Percentiles rank a stretch among this genome's conserved stretches.
phyloP scores from a whole-genome alignment of 2,113 vertebrate genomes.

The Sisor rabdophorus region DNA sequence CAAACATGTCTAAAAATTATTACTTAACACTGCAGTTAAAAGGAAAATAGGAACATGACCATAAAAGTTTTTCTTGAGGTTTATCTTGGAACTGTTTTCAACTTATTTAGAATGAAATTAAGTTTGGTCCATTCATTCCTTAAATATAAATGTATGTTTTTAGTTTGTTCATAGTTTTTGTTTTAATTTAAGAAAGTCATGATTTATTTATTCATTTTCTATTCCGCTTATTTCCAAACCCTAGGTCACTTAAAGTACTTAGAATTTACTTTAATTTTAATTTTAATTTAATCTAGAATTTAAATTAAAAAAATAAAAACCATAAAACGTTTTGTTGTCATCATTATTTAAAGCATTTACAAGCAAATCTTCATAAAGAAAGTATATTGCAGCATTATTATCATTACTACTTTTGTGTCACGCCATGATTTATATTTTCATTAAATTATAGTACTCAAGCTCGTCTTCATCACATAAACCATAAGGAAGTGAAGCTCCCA shows the following conservation, averaged over 20 bases:
- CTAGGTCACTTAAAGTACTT: too few relatives aligned
- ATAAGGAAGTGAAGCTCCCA: neutral
- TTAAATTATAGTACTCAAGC: neutral
- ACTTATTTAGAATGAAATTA: too few relatives aligned
- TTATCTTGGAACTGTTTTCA: too few relatives aligned
- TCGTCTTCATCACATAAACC: neutral
- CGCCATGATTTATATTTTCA: slow-evolving; percentile 1
- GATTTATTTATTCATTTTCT: neutral
- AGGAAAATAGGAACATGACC: neutral
- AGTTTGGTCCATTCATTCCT: neutral
- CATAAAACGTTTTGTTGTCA: neutral
- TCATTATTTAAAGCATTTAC: neutral
- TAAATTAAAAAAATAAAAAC: neutral
- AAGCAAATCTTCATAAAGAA: neutral
- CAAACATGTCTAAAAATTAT: neutral
- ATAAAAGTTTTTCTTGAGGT: too few relatives aligned
- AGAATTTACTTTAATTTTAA: too few relatives aligned
- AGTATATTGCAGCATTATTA: neutral
- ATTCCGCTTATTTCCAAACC: too few relatives aligned
- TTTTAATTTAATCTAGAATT: too few relatives aligned
- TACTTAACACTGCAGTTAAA: neutral
- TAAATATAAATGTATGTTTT: neutral
- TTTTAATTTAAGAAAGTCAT: neutral
- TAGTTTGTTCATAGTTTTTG: neutral
- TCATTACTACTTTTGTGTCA: slow-evolving; percentile 20